phyloP scores from a whole-genome alignment of 1,140 invertebrate genomes.

The Saccostrea echinata region DNA sequence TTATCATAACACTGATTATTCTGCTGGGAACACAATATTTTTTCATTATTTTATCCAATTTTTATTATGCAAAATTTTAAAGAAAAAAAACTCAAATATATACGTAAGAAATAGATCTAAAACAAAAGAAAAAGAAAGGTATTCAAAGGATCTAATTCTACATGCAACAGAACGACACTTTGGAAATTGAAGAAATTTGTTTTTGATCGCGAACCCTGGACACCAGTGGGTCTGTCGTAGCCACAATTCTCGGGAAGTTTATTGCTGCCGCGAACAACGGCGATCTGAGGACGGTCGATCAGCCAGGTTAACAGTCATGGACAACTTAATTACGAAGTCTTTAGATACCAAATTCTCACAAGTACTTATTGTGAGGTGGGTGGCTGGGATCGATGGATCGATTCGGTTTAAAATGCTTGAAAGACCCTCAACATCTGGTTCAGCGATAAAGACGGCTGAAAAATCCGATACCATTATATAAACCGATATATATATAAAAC shows the following conservation, averaged over 20 bases:
- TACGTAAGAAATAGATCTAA: too few relatives aligned
- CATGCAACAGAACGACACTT: too few relatives aligned
- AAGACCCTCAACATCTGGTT: constrained; percentile 10
- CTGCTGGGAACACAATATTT: neutral
- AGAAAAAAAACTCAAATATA: too few relatives aligned
- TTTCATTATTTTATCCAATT: too few relatives aligned
- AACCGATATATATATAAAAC: neutral
- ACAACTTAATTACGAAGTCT: constrained; percentile 22
- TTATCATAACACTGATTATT: neutral
- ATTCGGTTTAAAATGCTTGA: constrained; percentile 18
- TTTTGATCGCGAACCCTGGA: neutral
- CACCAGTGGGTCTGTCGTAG: neutral
- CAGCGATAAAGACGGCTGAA: neutral
- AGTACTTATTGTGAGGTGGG: constrained; percentile 28
- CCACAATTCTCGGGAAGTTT: neutral
- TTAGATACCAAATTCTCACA: constrained; percentile 32
- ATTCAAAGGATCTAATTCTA: too few relatives aligned
- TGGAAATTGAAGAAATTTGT: too few relatives aligned
- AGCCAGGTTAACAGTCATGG: neutral
- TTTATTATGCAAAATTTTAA: too few relatives aligned
- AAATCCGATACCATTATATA: neutral
- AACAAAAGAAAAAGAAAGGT: too few relatives aligned
- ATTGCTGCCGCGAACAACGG: neutral
- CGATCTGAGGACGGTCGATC: neutral
- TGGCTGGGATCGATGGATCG: constrained; percentile 4